Percentiles rank a stretch among this genome's conserved stretches.
Evolutionary conservation across 2,797 vertebrate genomes (phyloP).

Genomic region (Lacerta bilineata): DNA sequence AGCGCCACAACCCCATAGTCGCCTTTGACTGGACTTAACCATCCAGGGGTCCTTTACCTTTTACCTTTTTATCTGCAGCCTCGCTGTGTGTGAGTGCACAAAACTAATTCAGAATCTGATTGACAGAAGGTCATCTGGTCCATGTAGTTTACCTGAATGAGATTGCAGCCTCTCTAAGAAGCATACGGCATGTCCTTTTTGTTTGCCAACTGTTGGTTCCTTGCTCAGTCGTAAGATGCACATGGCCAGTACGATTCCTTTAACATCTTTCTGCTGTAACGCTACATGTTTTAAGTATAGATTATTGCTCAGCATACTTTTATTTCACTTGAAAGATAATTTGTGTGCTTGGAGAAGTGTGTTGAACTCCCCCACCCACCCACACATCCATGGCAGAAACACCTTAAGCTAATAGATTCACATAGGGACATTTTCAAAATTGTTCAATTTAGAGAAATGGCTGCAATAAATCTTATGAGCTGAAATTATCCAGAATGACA

Average conservation of each 20-base stretch:
- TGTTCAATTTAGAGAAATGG: not conserved
- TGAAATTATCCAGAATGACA: not conserved
- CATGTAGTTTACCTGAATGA: constrained; percentile 12
- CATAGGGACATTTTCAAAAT: not conserved
- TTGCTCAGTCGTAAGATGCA: not conserved
- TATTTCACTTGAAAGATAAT: not conserved
- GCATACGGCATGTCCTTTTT: constrained; percentile 6
- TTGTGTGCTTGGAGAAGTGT: not conserved
- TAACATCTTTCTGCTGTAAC: not conserved
- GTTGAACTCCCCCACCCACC: not conserved
- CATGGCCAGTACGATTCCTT: not conserved
- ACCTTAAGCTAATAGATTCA: not conserved
- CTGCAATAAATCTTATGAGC: not conserved
- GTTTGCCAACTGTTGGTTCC: not conserved
- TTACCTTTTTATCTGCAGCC: too few relatives aligned
- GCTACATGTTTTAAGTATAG: not conserved
- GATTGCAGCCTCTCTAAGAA: not conserved
- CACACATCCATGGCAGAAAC: not conserved
- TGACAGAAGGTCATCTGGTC: not conserved
- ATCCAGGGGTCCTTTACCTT: too few relatives aligned
- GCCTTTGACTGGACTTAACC: too few relatives aligned
- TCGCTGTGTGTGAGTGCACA: too few relatives aligned
- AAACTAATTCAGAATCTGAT: not conserved
- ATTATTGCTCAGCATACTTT: not conserved
- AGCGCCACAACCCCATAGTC: too few relatives aligned